Evolutionary conservation across 2,888 invertebrate species (phyloP), one percentile per base, ranked within the genome.

Genomic region (Eupithecia dodoneata): DNA sequence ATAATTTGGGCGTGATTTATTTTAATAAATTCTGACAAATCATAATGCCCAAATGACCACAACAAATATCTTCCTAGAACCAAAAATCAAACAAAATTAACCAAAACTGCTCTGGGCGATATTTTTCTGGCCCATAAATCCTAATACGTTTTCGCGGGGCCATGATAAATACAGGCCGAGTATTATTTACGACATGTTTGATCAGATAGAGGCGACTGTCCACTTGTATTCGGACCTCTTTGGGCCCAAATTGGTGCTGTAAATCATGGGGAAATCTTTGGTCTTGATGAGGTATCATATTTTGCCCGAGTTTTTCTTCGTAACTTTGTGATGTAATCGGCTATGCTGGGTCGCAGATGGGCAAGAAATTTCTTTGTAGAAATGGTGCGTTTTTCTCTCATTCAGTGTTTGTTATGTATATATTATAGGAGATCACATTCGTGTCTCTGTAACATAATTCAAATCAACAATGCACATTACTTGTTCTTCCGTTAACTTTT

Each of bases 161-260:
- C 85, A 86, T 93, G 94, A 94, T 94, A 94, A 94, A 94, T 91
- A 93, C 90, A 87, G 91, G 88, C 89, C 91, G 83, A 89, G 90
- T 86, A 90, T 93, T 92, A 94, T 94, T 94, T 94, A 94, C 90
- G 90, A 89, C 89, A 84, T 88, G 86, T 92, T 90, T 90, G 94
- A 94, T 94, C 93, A 90, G 94, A 94, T 94, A 94, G 66, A 73
- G 84, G 81, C 79, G 75, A 82, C 80, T 94, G 94, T 94, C 94
- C 94, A 93, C 92, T 87, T 82, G 81, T 79, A 78, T 74, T 76
- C 69, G 76, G 82, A 83, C 82, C 81, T 83, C 87, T 85, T 86
- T 73, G 87, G 91, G 92, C 89, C 88, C 87, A 89, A 92, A 94
- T 93, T 91, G 92, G 87, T 79, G 84, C 85, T 85, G 88, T 94